These are phyloP conservation scores for Eucidaris tribuloides DNA, from an alignment of 35 echinoderm and acorn worm species.

Conservation along the genomic window DNA sequence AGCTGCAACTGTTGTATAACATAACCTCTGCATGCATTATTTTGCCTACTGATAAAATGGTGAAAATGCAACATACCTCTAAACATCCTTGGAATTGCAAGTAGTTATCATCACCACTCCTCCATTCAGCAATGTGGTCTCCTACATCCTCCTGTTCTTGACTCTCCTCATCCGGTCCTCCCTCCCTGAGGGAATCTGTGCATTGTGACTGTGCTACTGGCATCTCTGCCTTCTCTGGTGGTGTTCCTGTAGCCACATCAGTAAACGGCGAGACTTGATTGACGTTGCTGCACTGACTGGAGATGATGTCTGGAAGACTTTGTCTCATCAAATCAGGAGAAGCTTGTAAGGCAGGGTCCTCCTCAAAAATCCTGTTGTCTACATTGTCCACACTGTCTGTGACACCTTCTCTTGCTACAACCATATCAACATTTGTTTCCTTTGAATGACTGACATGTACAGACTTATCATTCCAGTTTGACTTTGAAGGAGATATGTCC, in stretches of 20 bases:
- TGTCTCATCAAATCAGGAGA: too few relatives aligned
- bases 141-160: not conserved
- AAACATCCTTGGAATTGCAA: constrained; percentile 2
- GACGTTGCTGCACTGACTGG: constrained; percentile 20
- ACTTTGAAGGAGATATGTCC: too few relatives aligned
- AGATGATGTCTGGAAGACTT: not conserved
- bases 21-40: too few relatives aligned
- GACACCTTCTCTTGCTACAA: too few relatives aligned
- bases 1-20: too few relatives aligned
- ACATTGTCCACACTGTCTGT: too few relatives aligned
- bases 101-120: not conserved
- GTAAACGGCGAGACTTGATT: constrained; percentile 42
- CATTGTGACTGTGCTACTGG: constrained; percentile 52
- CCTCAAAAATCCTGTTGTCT: too few relatives aligned
- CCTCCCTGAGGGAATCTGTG: not conserved
- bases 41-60: not conserved
- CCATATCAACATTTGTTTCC: too few relatives aligned
- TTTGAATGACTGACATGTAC: too few relatives aligned
- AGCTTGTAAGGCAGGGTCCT: too few relatives aligned
- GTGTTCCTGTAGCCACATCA: constrained; percentile 62
- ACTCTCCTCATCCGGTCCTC: not conserved
- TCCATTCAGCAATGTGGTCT: not conserved
- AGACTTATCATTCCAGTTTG: too few relatives aligned
- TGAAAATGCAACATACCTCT: not conserved
- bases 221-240: constrained; percentile 47